Conservation (phyloP, 2,797 vertebrate genomes). For the Poeciliopsis infans region DNA sequence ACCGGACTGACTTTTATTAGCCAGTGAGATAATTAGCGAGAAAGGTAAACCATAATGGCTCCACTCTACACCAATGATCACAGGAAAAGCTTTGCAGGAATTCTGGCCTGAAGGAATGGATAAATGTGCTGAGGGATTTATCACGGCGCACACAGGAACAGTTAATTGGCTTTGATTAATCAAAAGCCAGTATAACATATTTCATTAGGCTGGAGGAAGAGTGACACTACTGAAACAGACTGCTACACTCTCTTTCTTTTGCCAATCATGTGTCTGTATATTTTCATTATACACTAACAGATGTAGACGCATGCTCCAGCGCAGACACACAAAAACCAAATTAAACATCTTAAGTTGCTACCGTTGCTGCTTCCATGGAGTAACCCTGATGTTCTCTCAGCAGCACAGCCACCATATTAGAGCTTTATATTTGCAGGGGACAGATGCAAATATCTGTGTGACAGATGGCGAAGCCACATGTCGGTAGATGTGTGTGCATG, state of each 20-base stretch:
- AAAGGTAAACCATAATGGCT: constrained; percentile 32
- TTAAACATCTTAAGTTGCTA: constrained; percentile 19
- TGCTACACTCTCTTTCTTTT: constrained; percentile 7
- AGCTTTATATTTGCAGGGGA: constrained; percentile 54
- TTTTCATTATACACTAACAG: constrained; percentile 32
- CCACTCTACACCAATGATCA: background rate
- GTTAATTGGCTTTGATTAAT: constrained; percentile 69
- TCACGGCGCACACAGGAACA: constrained; percentile 29
- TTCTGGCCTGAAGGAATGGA: constrained; percentile 24
- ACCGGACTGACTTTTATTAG: background rate
- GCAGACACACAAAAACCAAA: constrained; percentile 12
- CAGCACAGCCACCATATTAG: constrained; percentile 29
- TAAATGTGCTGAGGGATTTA: constrained; percentile 55
- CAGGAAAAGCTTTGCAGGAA: constrained; percentile 32
- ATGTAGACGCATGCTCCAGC: background rate
- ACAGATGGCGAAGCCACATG: constrained; percentile 56
- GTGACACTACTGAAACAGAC: constrained; percentile 16
- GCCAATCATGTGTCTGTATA: constrained; percentile 34
- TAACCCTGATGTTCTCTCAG: constrained; percentile 22
- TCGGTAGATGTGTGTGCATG: constrained; percentile 15
- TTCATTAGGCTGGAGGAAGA: constrained; percentile 46
- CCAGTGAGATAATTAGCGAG: constrained; percentile 12
- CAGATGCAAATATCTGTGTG: no score
- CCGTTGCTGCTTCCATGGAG: constrained; percentile 27
- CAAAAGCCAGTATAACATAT: constrained; percentile 52